Percentiles rank a stretch among this genome's conserved stretches.
Conservation (phyloP, 2,113 vertebrate species). For the Castor canadensis region DNA sequence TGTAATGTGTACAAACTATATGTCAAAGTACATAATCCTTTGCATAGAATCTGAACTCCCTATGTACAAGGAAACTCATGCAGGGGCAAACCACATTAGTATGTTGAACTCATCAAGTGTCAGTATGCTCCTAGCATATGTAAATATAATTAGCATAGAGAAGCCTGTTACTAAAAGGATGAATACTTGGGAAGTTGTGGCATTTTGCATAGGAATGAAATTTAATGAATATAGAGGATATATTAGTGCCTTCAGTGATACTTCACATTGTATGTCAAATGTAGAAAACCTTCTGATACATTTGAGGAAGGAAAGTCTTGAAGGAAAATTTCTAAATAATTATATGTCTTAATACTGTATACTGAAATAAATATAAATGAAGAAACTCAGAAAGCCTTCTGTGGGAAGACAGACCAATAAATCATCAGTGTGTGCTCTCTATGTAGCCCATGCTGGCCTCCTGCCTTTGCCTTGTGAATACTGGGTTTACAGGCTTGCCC, state of each 20-base stretch:
- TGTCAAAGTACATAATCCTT: background rate
- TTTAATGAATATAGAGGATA: conserved; percentile 51
- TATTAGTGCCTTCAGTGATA: conserved; percentile 60
- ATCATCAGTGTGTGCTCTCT: conserved; percentile 18
- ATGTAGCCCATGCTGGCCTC: too few species aligned
- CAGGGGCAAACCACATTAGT: background rate
- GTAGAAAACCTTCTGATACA: conserved; percentile 24
- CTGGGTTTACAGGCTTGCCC: too few species aligned
- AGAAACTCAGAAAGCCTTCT: background rate
- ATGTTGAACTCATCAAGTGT: background rate
- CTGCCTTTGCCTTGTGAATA: too few species aligned
- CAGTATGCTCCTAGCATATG: background rate
- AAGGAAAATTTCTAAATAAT: conserved; percentile 42
- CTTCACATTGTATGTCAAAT: conserved; percentile 22
- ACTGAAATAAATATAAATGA: conserved; percentile 6
- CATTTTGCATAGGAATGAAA: conserved; percentile 28
- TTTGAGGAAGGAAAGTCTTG: conserved; percentile 50
- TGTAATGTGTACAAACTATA: background rate
- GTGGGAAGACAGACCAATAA: background rate
- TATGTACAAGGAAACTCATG: background rate
- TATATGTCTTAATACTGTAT: conserved; percentile 21
- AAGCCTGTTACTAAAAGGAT: background rate
- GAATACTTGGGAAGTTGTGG: background rate
- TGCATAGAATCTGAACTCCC: background rate
- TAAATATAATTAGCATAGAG: background rate